Base-by-base conservation (phyloP, 2,113 vertebrate species). In the Cyprinodon variegatus region DNA sequence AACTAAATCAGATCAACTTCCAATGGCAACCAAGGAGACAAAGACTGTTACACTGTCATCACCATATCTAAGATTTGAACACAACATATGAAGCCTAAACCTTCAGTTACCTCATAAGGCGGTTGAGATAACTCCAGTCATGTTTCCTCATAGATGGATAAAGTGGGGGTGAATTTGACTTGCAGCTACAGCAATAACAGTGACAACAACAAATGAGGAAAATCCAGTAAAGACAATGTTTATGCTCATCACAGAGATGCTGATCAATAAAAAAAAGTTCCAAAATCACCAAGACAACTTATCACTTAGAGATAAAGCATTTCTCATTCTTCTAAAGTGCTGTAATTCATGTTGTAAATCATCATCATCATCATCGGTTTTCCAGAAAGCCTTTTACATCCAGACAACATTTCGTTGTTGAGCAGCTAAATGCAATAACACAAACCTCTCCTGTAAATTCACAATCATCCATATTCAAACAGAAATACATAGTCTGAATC, bases 91-190 rank as follows among this genome's bases (percentile, higher is more conserved):
- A 82, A 82, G 65, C 66, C 64, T 70, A 72, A 79, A 81, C 41
- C 75, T 83, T 79, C 78, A 77, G 77, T 90, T 90, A 91, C 90
- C 89, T 92, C 87, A 86, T 22, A 66, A 76, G 72, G 86, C 69
- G 22, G 61, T 72, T 72, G 75, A 20, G 36, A 79, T 40, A 11
- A 64, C 85, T 70, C 20, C 41, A 74, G 20, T 74, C 70, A 66
- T 0, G 0, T 79, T 65, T 50, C 62, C 69, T 80, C 70, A 68
- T 57, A 22, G 29, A 29, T 9, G 65, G 62, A 38, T 60, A 48
- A 48, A 14, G 65, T 3, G 50, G 41, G 40, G 11, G 60, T 14
- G 29, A 39, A 61, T 37, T 57, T 57, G 8, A 59, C 12, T 40
- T 38, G 4, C 15, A 57, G 76, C 60, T 48, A 48, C 79, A 83